phyloP scores from a whole-genome alignment of 2,113 vertebrate species.

The Ictalurus furcatus region DNA sequence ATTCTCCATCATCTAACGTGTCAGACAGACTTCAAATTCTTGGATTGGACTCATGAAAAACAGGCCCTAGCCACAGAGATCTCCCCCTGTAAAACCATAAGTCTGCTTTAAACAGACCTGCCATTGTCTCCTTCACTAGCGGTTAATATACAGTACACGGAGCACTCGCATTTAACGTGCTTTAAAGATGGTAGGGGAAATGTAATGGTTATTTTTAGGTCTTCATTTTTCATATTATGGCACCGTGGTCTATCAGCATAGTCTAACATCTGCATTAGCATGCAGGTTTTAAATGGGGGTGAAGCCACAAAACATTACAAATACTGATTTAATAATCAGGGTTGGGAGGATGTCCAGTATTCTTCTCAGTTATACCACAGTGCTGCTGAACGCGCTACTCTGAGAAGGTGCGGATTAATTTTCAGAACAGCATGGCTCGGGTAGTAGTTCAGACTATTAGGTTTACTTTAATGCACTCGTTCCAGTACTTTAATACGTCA shows the following conservation, averaged over 20 bases:
- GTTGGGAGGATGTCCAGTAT: neutral
- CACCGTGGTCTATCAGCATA: neutral
- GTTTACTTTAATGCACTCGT: neutral
- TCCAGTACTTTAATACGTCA: too few species aligned
- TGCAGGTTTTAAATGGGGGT: neutral
- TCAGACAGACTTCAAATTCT: slow-evolving; percentile 64
- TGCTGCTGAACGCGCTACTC: neutral
- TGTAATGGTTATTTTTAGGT: slow-evolving; percentile 53
- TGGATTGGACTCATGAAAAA: slow-evolving; percentile 70
- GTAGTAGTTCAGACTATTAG: neutral
- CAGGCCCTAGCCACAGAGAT: slow-evolving; percentile 61
- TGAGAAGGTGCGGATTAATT: neutral
- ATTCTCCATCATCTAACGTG: slow-evolving; percentile 61
- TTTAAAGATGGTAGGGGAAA: slow-evolving; percentile 53
- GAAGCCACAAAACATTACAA: neutral
- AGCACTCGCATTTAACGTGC: slow-evolving; percentile 48
- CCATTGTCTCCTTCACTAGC: slow-evolving; percentile 66
- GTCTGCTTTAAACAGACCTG: slow-evolving; percentile 68
- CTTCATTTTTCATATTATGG: slow-evolving; percentile 50
- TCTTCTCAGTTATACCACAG: neutral
- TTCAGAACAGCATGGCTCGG: neutral
- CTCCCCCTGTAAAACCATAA: slow-evolving; percentile 63
- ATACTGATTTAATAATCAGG: neutral
- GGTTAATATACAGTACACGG: slow-evolving; percentile 58
- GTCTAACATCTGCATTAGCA: neutral